phyloP scores from a whole-genome alignment of 2,888 invertebrate species.

The Taphrorychus bicolor region DNA sequence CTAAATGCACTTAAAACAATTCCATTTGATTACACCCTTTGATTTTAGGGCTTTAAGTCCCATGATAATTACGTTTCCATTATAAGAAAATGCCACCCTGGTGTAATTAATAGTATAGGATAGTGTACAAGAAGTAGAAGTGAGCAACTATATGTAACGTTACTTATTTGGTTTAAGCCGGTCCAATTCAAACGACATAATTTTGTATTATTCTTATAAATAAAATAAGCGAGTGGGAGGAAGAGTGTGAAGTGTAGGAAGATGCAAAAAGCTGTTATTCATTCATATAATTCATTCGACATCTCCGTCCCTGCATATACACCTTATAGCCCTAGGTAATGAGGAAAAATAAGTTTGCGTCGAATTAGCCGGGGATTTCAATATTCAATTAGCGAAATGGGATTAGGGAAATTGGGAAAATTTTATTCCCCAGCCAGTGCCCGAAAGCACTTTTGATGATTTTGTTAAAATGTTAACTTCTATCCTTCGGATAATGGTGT shows the following conservation, averaged over 20 bases:
- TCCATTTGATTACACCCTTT: slow-evolving; percentile 19
- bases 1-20: slow-evolving; percentile 26
- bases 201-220: no score
- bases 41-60: slow-evolving; percentile 14
- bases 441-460: slow-evolving; percentile 2
- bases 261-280: slow-evolving; percentile 19
- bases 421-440: not conserved
- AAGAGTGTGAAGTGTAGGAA: slow-evolving; percentile 4
- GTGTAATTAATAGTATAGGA: not conserved
- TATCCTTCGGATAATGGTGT: not conserved
- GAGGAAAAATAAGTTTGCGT: slow-evolving; percentile 22
- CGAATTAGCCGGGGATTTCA: slow-evolving; percentile 17
- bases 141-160: no score
- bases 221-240: slow-evolving; percentile 15
- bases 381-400: slow-evolving; percentile 14
- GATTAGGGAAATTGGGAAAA: slow-evolving; percentile 4
- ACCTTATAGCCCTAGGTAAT: slow-evolving; percentile 20
- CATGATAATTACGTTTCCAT: slow-evolving; percentile 11
- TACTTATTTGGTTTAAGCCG: no score
- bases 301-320: slow-evolving; percentile 13
- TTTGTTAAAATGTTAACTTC: not conserved
- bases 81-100: not conserved
- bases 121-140: not conserved
- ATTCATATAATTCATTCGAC: slow-evolving; percentile 33
- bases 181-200: no score